These are phyloP conservation scores for human (Homo sapiens) DNA, from an alignment of 2,113 vertebrate genomes.

Conservation along the genomic window DNA sequence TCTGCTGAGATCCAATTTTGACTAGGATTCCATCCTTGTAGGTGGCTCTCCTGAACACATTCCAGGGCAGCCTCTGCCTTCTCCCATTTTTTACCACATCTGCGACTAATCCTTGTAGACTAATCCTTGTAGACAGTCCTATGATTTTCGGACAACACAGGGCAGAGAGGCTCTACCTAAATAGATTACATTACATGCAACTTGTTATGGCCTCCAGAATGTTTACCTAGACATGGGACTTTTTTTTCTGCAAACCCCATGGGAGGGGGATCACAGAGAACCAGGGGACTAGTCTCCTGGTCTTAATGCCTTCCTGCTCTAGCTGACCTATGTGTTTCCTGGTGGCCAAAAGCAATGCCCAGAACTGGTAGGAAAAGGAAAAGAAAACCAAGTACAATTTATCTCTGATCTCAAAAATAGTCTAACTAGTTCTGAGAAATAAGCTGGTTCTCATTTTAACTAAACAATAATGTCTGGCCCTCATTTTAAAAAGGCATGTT, in stretches of 20 bases:
- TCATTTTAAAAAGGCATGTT: conserved; percentile 75
- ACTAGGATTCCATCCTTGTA: neutral
- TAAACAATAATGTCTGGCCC: conserved; percentile 76
- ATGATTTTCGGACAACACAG: neutral
- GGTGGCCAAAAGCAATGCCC: conserved; percentile 21
- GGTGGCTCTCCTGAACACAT: neutral
- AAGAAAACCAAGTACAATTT: conserved; percentile 50
- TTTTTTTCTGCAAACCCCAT: neutral
- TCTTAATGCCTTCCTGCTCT: neutral
- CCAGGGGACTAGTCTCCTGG: neutral
- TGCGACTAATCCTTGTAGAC: neutral
- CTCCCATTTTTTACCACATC: neutral
- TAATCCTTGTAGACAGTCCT: neutral
- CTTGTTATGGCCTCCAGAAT: neutral
- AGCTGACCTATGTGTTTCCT: neutral
- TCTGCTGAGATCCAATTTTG: neutral
- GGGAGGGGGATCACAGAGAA: neutral
- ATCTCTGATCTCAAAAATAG: conserved; percentile 64
- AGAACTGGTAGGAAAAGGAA: conserved; percentile 32
- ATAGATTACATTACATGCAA: neutral
- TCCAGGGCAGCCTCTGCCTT: neutral
- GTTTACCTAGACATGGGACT: neutral
- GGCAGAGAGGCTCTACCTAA: neutral
- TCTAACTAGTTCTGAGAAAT: conserved; percentile 66
- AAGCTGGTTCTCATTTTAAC: conserved; percentile 78